Evolutionary conservation across 2,113 vertebrate genomes (phyloP).

Genomic region (Sceloporus undulatus): DNA sequence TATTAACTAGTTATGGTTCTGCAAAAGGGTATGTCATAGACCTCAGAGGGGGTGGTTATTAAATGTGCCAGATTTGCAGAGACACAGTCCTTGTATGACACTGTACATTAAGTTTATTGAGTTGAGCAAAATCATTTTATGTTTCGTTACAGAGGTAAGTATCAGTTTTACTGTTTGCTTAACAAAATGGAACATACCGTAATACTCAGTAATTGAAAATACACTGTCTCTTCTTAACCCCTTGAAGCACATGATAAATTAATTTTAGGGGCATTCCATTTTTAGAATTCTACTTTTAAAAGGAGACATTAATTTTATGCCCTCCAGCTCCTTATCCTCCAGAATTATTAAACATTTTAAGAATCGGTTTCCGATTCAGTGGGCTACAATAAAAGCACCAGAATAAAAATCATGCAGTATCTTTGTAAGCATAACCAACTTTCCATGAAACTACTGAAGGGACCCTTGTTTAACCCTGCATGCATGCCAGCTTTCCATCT

Average conservation of each 20-base stretch:
- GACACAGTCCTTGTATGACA: slow-evolving; percentile 33
- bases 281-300: not conserved
- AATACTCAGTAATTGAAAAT: slow-evolving; percentile 56
- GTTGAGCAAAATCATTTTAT: slow-evolving; percentile 44
- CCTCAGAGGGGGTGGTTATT: not conserved
- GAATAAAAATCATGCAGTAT: not conserved
- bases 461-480: not conserved
- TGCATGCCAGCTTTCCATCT: not conserved
- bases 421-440: not conserved
- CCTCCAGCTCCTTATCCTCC: not conserved
- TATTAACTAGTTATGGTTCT: slow-evolving; percentile 17
- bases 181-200: slow-evolving; percentile 60
- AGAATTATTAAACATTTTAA: not conserved
- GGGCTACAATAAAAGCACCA: not conserved
- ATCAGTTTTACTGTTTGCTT: slow-evolving; percentile 66
- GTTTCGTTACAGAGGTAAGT: slow-evolving; percentile 51
- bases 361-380: not conserved
- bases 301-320: not conserved
- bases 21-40: slow-evolving; percentile 4
- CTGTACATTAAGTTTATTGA: slow-evolving; percentile 59
- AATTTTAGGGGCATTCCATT: not conserved
- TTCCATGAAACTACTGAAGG: not conserved
- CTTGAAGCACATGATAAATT: not conserved
- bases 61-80: slow-evolving; percentile 53
- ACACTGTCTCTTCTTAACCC: slow-evolving; percentile 17